Evolutionary conservation across 2,888 invertebrate species (phyloP).

Genomic region (Venustoraphidia nigricollis): DNA sequence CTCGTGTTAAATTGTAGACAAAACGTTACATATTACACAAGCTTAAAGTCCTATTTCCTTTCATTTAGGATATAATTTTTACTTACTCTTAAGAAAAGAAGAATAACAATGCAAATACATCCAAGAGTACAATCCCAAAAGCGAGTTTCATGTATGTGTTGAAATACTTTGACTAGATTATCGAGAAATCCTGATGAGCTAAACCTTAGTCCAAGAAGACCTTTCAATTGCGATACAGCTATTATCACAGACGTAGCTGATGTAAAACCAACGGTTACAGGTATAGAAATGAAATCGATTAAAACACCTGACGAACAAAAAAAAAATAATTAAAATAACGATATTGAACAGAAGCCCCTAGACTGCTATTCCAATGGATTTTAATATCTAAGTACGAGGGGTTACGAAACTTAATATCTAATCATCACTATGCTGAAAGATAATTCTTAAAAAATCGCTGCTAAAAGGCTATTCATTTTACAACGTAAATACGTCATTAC

Average conservation of each 20-base stretch:
- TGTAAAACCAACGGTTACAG: conserved; percentile 79
- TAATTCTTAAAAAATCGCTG: no score
- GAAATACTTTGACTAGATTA: conserved; percentile 51
- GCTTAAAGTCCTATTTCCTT: no score
- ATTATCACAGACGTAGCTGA: conserved; percentile 86
- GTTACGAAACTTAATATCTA: no score
- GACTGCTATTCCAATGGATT: not conserved
- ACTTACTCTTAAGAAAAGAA: conserved; percentile 62
- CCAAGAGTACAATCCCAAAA: conserved; percentile 58
- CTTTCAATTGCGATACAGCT: conserved; percentile 69
- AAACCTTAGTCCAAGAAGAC: conserved; percentile 55
- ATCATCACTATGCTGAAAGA: no score
- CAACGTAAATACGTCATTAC: no score
- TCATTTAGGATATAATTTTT: no score
- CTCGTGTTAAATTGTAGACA: no score
- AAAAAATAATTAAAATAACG: not conserved
- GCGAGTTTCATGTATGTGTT: conserved; percentile 51
- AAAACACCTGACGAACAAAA: conserved; percentile 48
- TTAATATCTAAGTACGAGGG: no score
- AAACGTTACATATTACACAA: no score
- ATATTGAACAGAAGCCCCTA: not conserved
- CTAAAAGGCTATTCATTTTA: no score
- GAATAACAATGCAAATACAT: conserved; percentile 50
- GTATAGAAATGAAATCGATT: conserved; percentile 79
- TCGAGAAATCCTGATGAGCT: conserved; percentile 60